Evolutionary conservation across 2,113 vertebrate genomes (phyloP).

Genomic region (Rhabdornis inornatus): DNA sequence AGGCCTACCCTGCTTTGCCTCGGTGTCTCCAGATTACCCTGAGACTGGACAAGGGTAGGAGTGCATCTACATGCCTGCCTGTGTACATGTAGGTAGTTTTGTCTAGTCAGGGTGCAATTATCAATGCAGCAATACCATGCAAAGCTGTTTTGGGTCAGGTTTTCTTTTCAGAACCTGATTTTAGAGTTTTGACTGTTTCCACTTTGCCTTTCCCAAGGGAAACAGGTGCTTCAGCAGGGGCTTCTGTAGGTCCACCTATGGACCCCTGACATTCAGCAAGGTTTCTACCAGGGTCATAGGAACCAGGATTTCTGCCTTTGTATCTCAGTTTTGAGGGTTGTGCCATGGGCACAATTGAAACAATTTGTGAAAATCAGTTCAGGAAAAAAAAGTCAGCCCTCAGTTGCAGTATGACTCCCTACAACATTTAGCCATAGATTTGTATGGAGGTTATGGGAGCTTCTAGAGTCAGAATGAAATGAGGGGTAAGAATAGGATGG

Average conservation of each 20-base stretch:
- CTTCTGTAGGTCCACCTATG: not conserved
- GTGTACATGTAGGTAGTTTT: not conserved
- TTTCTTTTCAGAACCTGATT: not conserved
- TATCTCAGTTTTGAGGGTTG: not conserved
- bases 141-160: not conserved
- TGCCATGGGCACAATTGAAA: not conserved
- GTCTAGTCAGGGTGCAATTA: not conserved
- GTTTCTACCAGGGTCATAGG: not conserved
- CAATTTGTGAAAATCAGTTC: not conserved
- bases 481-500: not conserved
- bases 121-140: not conserved
- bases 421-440: not conserved
- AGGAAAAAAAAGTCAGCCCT: not conserved
- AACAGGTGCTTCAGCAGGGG: not conserved
- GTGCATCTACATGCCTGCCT: not conserved
- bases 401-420: not conserved
- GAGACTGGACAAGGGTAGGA: not conserved
- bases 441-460: not conserved
- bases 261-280: not conserved
- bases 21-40: not conserved
- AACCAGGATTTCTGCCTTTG: not conserved
- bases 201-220: not conserved
- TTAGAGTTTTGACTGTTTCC: not conserved
- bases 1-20: not conserved
- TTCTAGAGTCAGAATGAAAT: not conserved